A percentile compares a stretch with the other conserved stretches of the same genome.
These are phyloP conservation scores for Chiroxiphia lanceolata DNA, from an alignment of 2,797 vertebrate species.

Conservation along the genomic window DNA sequence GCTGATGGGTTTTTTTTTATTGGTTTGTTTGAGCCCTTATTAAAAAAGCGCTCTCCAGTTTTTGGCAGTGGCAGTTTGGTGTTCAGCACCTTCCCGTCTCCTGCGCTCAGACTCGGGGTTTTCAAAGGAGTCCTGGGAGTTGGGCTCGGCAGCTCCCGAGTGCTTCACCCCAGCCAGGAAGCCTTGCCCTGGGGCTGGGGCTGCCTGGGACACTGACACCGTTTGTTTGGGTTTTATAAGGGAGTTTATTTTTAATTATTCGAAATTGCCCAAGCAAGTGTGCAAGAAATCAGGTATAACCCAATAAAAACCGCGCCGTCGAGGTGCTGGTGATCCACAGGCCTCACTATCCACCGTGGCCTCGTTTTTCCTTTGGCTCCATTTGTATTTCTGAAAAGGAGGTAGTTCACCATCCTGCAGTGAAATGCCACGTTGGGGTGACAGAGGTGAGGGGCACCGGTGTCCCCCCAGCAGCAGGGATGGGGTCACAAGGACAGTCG, in stretches of 20 bases:
- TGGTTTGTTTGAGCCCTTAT: slow-evolving; percentile 58
- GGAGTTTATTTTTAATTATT: slow-evolving; percentile 32
- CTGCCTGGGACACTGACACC: background rate
- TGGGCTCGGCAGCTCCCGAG: background rate
- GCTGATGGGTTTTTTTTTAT: slow-evolving; percentile 49
- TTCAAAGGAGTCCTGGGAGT: slow-evolving; percentile 19
- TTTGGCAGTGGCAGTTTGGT: background rate
- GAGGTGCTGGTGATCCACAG: background rate
- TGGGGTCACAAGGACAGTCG: rapidly evolving
- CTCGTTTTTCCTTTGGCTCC: background rate
- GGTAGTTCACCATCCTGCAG: rapidly evolving
- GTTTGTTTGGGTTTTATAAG: background rate
- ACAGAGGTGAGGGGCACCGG: background rate
- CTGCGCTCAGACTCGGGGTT: background rate
- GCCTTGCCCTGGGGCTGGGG: background rate
- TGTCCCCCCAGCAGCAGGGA: background rate
- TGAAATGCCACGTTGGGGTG: rapidly evolving
- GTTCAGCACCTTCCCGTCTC: background rate
- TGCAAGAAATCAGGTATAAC: slow-evolving; percentile 5
- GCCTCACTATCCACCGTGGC: background rate
- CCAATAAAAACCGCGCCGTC: background rate
- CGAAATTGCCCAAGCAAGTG: background rate
- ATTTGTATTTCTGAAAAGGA: background rate
- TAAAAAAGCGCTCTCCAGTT: background rate
- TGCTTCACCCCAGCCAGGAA: background rate